A percentile compares a stretch with the other conserved stretches of the same genome.
These are phyloP conservation scores for Chymomyza amoena DNA, from an alignment of 2,888 invertebrate species.

Conservation along the genomic window DNA sequence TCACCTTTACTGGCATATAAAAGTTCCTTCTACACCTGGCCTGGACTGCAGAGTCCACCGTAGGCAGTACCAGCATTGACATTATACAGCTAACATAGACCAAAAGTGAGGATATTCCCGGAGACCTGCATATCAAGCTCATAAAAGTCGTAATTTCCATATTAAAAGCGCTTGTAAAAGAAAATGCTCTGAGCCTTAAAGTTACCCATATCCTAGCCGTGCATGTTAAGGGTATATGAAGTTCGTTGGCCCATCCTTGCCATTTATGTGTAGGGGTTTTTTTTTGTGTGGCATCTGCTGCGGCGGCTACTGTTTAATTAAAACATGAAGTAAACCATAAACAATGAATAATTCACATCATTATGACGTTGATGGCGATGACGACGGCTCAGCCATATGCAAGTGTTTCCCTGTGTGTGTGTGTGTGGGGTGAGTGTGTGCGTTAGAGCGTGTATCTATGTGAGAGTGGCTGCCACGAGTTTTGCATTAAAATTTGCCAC, in stretches of 20 bases:
- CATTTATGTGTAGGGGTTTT: slow-evolving; percentile 1
- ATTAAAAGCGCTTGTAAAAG: too few relatives aligned
- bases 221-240: not conserved
- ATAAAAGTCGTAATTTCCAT: too few relatives aligned
- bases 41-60: too few relatives aligned
- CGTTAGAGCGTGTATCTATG: not conserved
- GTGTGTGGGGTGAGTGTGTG: not conserved
- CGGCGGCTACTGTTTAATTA: slow-evolving; percentile 55
- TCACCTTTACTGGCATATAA: too few relatives aligned
- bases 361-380: slow-evolving; percentile 42
- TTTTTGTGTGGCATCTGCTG: slow-evolving; percentile 4
- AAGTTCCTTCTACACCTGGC: too few relatives aligned
- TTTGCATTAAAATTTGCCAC: slow-evolving; percentile 10
- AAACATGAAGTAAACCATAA: slow-evolving; percentile 68
- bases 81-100: too few relatives aligned
- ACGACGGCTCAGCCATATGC: not conserved
- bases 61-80: too few relatives aligned
- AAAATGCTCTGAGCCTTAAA: too few relatives aligned
- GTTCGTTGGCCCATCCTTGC: not conserved
- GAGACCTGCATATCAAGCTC: too few relatives aligned
- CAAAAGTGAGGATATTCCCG: too few relatives aligned
- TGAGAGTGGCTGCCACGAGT: not conserved
- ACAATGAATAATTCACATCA: slow-evolving; percentile 70
- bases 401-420: not conserved
- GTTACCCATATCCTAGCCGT: too few relatives aligned